Evolutionary conservation across 1,140 invertebrate genomes (phyloP).

Genomic region (Zelostemma sp.): DNA sequence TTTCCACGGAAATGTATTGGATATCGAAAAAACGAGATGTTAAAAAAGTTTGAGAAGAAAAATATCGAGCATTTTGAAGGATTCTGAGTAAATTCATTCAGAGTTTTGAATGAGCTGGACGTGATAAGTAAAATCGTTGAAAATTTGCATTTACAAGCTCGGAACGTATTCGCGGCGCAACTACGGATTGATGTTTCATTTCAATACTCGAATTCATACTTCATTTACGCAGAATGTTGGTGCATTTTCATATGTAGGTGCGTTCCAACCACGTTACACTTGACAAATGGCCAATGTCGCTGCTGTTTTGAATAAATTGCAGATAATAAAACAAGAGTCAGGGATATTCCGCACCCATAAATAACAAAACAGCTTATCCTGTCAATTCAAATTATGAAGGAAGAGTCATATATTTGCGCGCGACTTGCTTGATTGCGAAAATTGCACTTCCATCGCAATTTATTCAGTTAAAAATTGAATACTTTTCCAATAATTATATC

Average conservation of each 20-base stretch:
- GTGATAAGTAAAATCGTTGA: neutral
- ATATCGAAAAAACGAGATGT: too few species aligned
- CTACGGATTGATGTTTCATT: neutral
- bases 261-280: too few species aligned
- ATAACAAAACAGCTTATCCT: neutral
- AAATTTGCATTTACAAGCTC: neutral
- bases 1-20: too few species aligned
- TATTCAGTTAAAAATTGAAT: neutral
- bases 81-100: too few species aligned
- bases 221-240: neutral
- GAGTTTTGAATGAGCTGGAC: neutral
- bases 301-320: conserved; percentile 9
- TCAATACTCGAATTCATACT: conserved; percentile 1
- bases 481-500: neutral
- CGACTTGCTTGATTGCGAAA: conserved; percentile 3
- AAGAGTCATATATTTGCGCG: conserved; percentile 2
- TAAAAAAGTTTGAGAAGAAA: too few species aligned
- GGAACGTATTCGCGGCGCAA: neutral
- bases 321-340: conserved; percentile 5
- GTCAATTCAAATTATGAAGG: conserved; percentile 2
- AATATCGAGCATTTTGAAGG: too few species aligned
- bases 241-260: neutral
- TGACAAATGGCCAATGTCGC: conserved; percentile 9
- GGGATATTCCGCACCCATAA: conserved; percentile 4
- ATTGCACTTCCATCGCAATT: neutral